Evolutionary conservation across 2,113 vertebrate species (phyloP).

Genomic region (Gymnocephalus cernua): DNA sequence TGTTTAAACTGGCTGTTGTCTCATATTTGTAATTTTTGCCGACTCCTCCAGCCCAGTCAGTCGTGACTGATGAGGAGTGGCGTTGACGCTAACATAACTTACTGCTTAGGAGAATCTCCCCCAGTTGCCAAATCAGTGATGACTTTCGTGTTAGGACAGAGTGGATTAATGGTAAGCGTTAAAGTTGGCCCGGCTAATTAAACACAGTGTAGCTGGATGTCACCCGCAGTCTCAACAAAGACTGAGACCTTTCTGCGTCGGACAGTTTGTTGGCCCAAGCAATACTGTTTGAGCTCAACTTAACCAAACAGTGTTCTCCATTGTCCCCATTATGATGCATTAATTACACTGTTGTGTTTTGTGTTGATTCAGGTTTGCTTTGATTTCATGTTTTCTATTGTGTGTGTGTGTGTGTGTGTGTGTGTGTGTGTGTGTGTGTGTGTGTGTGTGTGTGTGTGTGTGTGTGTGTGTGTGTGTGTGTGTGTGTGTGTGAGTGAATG

Average conservation of each 20-base stretch:
- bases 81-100: conserved; percentile 26
- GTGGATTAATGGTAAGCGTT: conserved; percentile 45
- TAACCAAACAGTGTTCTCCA: conserved; percentile 9
- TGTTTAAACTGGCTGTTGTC: too few relatives aligned
- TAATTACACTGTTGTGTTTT: conserved; percentile 12
- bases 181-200: conserved; percentile 41
- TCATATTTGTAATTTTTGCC: not conserved
- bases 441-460: conserved; percentile 4
- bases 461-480: conserved; percentile 11
- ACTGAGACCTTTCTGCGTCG: not conserved
- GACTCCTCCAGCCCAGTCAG: not conserved
- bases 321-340: conserved; percentile 12
- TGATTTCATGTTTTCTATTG: conserved; percentile 47
- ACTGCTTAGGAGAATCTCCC: conserved; percentile 6
- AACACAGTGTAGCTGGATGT: conserved; percentile 50
- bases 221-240: conserved; percentile 48
- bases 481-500: conserved; percentile 22
- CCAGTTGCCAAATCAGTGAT: conserved; percentile 48
- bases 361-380: conserved; percentile 44
- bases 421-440: conserved; percentile 14
- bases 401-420: conserved; percentile 18
- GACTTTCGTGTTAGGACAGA: conserved; percentile 64
- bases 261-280: conserved; percentile 14
- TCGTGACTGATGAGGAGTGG: conserved; percentile 30
- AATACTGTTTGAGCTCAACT: not conserved